Evolutionary conservation across 1,140 invertebrate species (phyloP), one percentile per base, ranked within the genome.

Genomic region (Drosophila melanica): DNA sequence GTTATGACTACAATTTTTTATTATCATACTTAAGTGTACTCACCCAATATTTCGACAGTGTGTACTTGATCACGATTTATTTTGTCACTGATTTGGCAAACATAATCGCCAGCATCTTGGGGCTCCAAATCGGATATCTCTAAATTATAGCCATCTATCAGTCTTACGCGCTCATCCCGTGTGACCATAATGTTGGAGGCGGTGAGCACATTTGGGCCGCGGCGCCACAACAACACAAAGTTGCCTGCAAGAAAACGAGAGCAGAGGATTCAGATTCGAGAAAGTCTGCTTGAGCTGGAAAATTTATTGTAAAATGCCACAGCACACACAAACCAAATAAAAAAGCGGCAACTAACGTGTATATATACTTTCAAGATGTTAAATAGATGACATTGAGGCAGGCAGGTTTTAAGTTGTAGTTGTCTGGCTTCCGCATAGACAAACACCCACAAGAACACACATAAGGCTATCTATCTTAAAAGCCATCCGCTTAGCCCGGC

Each of bases 171-270:
- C 67, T 94, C 93, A 90, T 95, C 95, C 45, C 94, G 92, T 16
- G 94, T 95, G 54, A 95, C 95, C 94, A 95, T 95, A n/a, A 95
- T 93, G 59, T 94, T 94, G 44, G 94, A 94, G 3, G 95, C 95
- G 7, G 95, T 95, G 47, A 95, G 92, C 4, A 95, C 95, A 11
- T 95, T 93, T 39, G 93, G 93, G 12, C 95, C 95, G 57, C 95
- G 92, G 55, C 94, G 93, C 95, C 95, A 95, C 37, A 95, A 92
- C 30, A 95, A 86, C 23, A 95, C 94, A 69, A 94, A 93, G 16
- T 93, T 94, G 27, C 94, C 95, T 95, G 92, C 12, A 89, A 77
- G 41, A 63, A 41, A 68, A 35, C 55, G 54, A 67, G 42, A 37
- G 64, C 2, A 23, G 55, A 62, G 53, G 44, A n/a, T 8, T 8